phyloP scores from a whole-genome alignment of 2,888 invertebrate genomes.

The Ypsolopha scabrella region DNA sequence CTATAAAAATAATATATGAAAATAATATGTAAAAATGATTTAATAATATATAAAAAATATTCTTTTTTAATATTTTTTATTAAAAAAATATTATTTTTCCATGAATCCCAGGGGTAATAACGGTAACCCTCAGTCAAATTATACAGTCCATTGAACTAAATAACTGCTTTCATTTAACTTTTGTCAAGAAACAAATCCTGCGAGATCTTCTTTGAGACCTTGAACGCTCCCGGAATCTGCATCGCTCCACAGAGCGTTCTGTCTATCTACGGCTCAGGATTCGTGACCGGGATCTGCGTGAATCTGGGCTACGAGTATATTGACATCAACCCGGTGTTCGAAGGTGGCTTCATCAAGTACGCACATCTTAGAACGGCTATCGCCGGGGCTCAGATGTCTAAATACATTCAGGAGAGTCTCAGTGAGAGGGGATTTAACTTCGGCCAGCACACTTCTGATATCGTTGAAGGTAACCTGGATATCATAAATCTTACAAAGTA shows the following conservation, averaged over 20 bases:
- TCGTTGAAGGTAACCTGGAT: slow-evolving; percentile 17
- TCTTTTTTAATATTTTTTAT: no score
- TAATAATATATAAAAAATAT: no score
- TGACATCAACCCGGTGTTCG: slow-evolving; percentile 39
- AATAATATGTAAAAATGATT: no score
- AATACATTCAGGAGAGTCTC: slow-evolving; percentile 25
- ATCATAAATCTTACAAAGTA: not conserved
- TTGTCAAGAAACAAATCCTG: slow-evolving; percentile 40
- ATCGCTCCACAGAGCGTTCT: slow-evolving; percentile 39
- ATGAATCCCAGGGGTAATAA: no score
- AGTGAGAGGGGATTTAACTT: slow-evolving; percentile 18
- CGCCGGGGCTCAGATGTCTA: slow-evolving; percentile 25
- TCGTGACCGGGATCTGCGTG: slow-evolving; percentile 42
- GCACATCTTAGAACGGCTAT: slow-evolving; percentile 36
- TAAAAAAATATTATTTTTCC: no score
- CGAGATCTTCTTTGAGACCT: slow-evolving; percentile 47
- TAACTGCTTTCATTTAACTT: slow-evolving; percentile 3
- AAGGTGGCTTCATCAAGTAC: slow-evolving; percentile 37
- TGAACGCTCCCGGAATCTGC: slow-evolving; percentile 42
- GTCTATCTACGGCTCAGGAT: slow-evolving; percentile 43
- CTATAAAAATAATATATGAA: no score
- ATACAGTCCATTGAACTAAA: no score
- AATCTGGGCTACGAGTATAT: slow-evolving; percentile 42
- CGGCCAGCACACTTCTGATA: slow-evolving; percentile 13
- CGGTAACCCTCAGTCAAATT: no score